Base-by-base conservation (phyloP, 1,140 invertebrate species). In the Wiebesia pumilae region DNA sequence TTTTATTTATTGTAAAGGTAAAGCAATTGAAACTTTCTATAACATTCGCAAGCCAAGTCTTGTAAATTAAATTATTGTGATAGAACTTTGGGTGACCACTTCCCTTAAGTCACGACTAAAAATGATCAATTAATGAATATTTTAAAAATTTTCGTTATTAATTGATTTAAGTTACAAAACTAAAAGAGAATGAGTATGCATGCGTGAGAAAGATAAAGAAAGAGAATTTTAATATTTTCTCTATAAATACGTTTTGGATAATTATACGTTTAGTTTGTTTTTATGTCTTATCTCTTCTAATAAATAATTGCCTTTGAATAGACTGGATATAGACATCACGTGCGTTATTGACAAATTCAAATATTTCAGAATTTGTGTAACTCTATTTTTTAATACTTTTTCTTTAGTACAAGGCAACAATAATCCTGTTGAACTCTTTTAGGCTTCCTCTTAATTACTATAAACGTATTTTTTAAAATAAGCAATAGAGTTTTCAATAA, bases 31-130 rank as follows among this genome's bases (percentile, higher is more conserved):
- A 83, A 73, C 38, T 83, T 86, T 81, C 77, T 82, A 78, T 79
- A 67, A 83, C 24, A 51, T 78, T 67, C 21, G 40, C 85, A 69
- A 79, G 58, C 35, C 47, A 24, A 78, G 35, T 54, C 54, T 77
- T 86, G 73, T 35, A 78, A 80, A 79, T 69, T 6, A 83, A 86
- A 87, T 87, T 87, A 84, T 80, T 87, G 86, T 87, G 81, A 87
- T 87, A 87, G 6, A 81, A 79, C 27, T 62, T 78, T 69, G 47
- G 81, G 54, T 78, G 85, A 81, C 54, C 43, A 67, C 62, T 65
- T 40, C 21, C 35, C 12, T 65, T 38, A 30, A 54, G 33, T 69
- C 75, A 30, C 43, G 21, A 62, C 9, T 69, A 40, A 75, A 73
- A 81, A 85, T 86, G 19, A 86, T 83, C 80, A 43, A 79, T 79